Evolutionary conservation across 2,797 vertebrate genomes (phyloP).

Genomic region (Anabacerthia variegaticeps): DNA sequence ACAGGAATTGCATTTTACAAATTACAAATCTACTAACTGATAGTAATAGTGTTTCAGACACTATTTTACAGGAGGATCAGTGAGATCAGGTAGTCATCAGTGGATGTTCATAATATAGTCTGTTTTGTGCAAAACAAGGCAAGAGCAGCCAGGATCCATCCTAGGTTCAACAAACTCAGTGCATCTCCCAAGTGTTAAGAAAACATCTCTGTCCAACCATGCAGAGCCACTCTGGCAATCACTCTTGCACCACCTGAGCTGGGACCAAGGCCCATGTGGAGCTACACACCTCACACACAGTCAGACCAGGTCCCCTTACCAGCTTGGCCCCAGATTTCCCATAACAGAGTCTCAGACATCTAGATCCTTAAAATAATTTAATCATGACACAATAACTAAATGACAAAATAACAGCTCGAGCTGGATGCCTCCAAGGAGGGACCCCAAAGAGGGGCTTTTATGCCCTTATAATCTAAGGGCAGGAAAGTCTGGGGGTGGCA

Average conservation of each 20-base stretch:
- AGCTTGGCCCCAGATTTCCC: neutral
- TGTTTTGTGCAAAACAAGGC: neutral
- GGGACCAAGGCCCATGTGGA: neutral
- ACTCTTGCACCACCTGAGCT: neutral
- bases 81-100: neutral
- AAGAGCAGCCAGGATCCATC: neutral
- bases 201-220: neutral
- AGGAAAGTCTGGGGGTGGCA: neutral
- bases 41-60: neutral
- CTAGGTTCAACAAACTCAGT: neutral
- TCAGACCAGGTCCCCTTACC: neutral
- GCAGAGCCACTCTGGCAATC: neutral
- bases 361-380: neutral
- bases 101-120: neutral
- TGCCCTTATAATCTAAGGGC: too few species aligned
- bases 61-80: neutral
- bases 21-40: neutral
- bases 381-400: neutral
- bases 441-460: neutral
- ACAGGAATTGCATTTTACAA: neutral
- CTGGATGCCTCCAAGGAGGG: neutral
- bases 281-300: neutral
- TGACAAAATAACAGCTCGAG: accelerated
- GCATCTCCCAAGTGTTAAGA: neutral
- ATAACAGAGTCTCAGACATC: neutral